Conservation (phyloP, 2,888 invertebrate species). For the Callyntrura sp. region DNA sequence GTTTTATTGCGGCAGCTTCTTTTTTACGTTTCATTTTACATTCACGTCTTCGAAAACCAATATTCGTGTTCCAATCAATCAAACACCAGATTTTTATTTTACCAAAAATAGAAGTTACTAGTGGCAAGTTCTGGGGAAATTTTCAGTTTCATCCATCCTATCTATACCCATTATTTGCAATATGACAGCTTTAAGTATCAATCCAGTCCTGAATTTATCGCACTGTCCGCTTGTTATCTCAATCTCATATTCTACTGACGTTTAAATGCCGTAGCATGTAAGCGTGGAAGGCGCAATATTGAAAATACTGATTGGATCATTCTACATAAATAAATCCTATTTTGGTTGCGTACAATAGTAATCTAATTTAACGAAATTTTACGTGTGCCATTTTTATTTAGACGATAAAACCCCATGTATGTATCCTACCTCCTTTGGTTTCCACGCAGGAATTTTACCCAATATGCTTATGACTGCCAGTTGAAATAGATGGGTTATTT, state of each 20-base stretch:
- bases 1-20: background rate
- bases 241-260: background rate
- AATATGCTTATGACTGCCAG: no score
- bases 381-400: no score
- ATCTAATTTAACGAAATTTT: no score
- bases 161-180: background rate
- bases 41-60: conserved; percentile 1
- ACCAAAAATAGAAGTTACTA: conserved; percentile 50
- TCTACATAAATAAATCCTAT: no score
- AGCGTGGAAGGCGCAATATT: no score
- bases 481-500: no score
- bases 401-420: conserved; percentile 2
- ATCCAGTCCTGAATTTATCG: background rate
- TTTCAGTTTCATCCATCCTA: background rate
- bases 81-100: conserved; percentile 23
- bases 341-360: no score
- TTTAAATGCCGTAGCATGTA: no score
- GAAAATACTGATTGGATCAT: no score
- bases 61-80: conserved; percentile 58
- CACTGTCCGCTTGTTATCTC: background rate
- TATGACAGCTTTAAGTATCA: background rate
- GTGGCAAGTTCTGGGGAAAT: background rate
- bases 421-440: background rate
- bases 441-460: no score
- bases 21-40: background rate